Evolutionary conservation across 2,113 vertebrate genomes (phyloP).

Genomic region (Gopherus evgoodei): DNA sequence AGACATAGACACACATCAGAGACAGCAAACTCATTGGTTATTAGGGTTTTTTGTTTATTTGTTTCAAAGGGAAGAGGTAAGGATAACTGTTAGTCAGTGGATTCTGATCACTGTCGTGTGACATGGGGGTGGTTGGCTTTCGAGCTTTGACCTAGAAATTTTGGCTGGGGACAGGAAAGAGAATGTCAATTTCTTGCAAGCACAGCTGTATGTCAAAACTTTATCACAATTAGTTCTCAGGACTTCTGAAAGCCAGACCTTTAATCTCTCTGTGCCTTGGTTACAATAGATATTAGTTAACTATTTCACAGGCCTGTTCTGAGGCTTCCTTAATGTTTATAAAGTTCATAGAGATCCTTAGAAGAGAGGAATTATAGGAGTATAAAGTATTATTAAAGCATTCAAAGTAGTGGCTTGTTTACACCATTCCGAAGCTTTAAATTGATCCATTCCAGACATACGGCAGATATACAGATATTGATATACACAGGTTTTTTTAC

Average conservation of each 20-base stretch:
- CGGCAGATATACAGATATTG: constrained; percentile 26
- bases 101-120: neutral
- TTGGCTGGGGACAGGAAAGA: neutral
- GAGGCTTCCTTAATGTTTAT: neutral
- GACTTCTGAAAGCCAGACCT: neutral
- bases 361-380: neutral
- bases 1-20: neutral
- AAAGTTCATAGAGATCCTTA: neutral
- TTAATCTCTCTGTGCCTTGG: neutral
- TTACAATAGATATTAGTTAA: neutral
- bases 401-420: neutral
- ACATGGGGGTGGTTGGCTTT: neutral
- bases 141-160: neutral
- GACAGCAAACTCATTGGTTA: neutral
- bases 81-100: neutral
- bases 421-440: constrained; percentile 19
- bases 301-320: neutral
- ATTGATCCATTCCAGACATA: constrained; percentile 9
- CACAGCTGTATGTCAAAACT: neutral
- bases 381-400: neutral
- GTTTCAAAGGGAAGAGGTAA: neutral
- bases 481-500: constrained; percentile 18
- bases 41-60: neutral
- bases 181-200: neutral
- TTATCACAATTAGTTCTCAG: neutral